Base-by-base conservation (phyloP, 2,113 vertebrate species). In the Scolopax mira region DNA sequence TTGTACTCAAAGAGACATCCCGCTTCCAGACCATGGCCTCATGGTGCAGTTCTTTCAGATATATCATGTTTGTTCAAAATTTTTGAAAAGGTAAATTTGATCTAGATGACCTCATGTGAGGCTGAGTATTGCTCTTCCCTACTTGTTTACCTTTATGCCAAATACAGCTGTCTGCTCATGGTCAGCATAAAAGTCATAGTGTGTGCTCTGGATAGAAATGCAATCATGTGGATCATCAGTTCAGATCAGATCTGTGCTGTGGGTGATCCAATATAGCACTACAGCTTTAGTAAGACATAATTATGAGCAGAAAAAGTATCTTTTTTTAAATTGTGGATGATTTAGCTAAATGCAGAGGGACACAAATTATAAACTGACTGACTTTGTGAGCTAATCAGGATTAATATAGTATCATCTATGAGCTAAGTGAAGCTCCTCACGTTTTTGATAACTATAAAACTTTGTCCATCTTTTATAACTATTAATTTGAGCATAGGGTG, bases 371-470 rank as follows among this genome's bases (percentile, higher is more conserved):
- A 75, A 90, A 1, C 2, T 90, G 89, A 55, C 69, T 78, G 89
- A 82, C 30, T 96, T 93, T 92, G 90, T 72, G 90, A 96, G 79
- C 60, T 92, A 90, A 89, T 95, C 77, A 93, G 65, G 73, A 89
- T 86, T 92, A 86, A 84, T 93, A 57, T 33, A 78, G 49, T 55
- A 67, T 55, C 13, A 48, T 60, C 92, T 52, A 5, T 51, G 72
- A 84, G 42, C 64, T 78, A 44, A 35, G 64, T 78, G 79, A 94
- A 67, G 44, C 81, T 90, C 73, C 65, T 83, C 77, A 61, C 3
- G 3, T 54, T 95, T 95, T 87, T 78, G 31, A 31, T 61, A 90
- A 94, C 61, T 55, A 17, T 67, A 84, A 88, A 84, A 83, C 55
- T 81, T 74, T 86, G 48, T 61, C 55, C 73, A 39, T 65, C 89